Base-by-base conservation (phyloP, 2,888 invertebrate species). In the Zygaena filipendulae region DNA sequence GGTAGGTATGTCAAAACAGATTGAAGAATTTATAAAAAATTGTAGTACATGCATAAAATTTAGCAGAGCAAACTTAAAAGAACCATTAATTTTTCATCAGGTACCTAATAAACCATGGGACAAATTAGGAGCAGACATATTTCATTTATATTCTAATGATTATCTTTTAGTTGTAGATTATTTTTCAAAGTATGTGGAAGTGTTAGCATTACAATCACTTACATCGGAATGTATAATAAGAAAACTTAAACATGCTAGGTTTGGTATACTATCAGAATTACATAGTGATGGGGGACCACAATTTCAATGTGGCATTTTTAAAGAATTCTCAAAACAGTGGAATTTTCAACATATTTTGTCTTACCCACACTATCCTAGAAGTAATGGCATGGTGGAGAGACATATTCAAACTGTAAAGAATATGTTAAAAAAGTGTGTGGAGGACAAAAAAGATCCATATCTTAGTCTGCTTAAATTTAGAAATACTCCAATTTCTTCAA, bases 51-150 rank as follows among this genome's bases (percentile, higher is more conserved):
- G 29, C 10, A 22, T 26, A 23, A 28, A 35, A 25, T 11, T 14
- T 19, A 23, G 10, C 21, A 30, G 33, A 16, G 18, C 13, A 13
- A 30, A 21, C 2, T 4, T 5, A 8, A 33, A 21, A 5, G 34
- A 39, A 14, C 34, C 34, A 7, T 18, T 33, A 11, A 8, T 34
- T 2, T 29, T 29, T 0, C 20, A 29, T n/a, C 25, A 29, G 9
- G 33, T 39, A 9, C 38, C 36, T 3, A 3, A 7, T 4, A 12
- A 38, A 5, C 38, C 39, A n/a, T 39, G 39, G 39, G 3, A 20
- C 14, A 13, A 23, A 8, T 11, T 30, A 14, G 23, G 25, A 3
- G 16, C 18, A 11, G 21, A 25, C 11, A 30, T 30, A 11, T 30
- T 30, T 12, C 21, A 21, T 11, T 20, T 30, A 7, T 13, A n/a